phyloP scores from a whole-genome alignment of 2,113 vertebrate species.

The Channa maculata region DNA sequence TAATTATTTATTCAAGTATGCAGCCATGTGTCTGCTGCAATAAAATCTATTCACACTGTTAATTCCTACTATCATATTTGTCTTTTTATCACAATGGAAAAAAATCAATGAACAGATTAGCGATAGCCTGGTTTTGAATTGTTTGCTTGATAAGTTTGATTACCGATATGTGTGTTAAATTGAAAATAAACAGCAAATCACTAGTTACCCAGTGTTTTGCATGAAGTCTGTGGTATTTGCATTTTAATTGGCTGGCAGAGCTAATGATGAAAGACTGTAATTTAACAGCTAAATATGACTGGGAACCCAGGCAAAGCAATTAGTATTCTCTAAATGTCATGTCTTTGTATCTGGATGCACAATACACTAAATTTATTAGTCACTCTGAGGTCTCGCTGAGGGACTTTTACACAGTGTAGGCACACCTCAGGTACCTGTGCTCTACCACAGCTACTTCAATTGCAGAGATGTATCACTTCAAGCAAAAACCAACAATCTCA shows the following conservation, averaged over 20 bases:
- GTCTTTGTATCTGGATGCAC: conserved; percentile 40
- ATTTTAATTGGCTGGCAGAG: conserved; percentile 51
- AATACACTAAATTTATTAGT: conserved; percentile 19
- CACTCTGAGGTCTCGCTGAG: conserved; percentile 16
- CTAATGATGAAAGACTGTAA: conserved; percentile 46
- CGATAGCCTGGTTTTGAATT: not conserved
- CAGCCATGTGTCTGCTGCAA: conserved; percentile 4
- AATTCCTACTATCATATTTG: conserved; percentile 15
- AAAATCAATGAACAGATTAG: not conserved
- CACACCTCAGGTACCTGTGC: conserved; percentile 31
- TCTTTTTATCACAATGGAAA: conserved; percentile 35
- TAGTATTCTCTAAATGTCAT: conserved; percentile 59
- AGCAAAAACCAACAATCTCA: conserved; percentile 46
- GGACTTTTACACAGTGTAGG: conserved; percentile 16
- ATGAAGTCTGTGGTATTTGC: conserved; percentile 39
- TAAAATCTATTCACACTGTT: conserved; percentile 12
- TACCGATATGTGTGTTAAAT: conserved; percentile 24
- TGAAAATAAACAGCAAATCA: conserved; percentile 34
- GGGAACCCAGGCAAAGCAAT: conserved; percentile 39
- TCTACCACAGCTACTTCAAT: conserved; percentile 20
- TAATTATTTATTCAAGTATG: conserved; percentile 24
- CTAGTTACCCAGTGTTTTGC: conserved; percentile 25
- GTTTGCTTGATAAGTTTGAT: conserved; percentile 16
- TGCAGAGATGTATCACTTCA: conserved; percentile 25
- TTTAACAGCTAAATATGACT: conserved; percentile 52